Conservation (phyloP, 2,888 invertebrate genomes). For the Lasioglossum calceatum region DNA sequence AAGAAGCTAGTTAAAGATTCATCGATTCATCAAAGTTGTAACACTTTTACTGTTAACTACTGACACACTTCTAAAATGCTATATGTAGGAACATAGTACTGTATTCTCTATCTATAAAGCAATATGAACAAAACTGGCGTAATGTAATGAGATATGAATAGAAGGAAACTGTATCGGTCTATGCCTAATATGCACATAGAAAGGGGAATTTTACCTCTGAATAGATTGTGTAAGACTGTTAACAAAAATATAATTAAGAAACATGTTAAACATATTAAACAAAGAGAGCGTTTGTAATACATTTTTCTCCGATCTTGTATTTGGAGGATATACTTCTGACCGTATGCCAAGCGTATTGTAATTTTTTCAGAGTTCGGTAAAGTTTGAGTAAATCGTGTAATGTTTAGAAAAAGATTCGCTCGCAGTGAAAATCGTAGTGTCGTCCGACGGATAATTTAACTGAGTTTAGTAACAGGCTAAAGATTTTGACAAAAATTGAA, state of each 20-base stretch:
- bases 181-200: constrained; percentile 69
- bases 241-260: constrained; percentile 72
- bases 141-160: constrained; percentile 39
- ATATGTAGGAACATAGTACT: constrained; percentile 12
- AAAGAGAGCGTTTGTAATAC: constrained; percentile 40
- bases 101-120: constrained; percentile 50
- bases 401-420: neutral
- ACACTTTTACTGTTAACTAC: neutral
- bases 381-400: constrained; percentile 5
- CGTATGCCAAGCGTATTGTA: neutral
- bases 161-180: constrained; percentile 52
- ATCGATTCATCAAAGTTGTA: neutral
- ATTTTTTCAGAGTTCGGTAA: neutral
- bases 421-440: neutral
- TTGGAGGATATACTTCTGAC: neutral
- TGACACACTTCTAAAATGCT: constrained; percentile 8
- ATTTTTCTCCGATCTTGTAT: constrained; percentile 34
- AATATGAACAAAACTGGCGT: constrained; percentile 35
- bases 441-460: too few species aligned
- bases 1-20: constrained; percentile 28
- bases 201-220: constrained; percentile 78
- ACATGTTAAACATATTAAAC: constrained; percentile 49
- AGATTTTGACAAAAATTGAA: too few species aligned
- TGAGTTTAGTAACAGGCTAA: too few species aligned
- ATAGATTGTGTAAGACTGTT: constrained; percentile 81